Conservation (phyloP, 1,140 invertebrate genomes). For the Aethina tumida region DNA sequence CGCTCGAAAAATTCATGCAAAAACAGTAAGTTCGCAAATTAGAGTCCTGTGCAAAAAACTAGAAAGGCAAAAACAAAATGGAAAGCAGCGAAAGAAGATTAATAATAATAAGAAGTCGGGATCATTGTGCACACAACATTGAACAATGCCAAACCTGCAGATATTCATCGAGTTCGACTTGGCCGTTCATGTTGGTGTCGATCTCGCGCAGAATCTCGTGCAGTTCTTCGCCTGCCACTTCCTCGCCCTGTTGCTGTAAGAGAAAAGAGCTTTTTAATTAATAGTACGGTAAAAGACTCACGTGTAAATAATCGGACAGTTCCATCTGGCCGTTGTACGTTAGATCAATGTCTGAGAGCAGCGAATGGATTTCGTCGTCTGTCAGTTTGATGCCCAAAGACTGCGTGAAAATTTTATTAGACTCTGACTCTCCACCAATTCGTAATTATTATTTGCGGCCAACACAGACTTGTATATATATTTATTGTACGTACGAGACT, state of each 20-base stretch:
- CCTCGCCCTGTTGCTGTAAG: constrained; percentile 78
- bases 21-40: background rate
- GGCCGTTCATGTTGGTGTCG: constrained; percentile 98
- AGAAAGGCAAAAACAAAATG: background rate
- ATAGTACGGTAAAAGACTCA: constrained; percentile 36
- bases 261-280: constrained; percentile 29
- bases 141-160: constrained; percentile 67
- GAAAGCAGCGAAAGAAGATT: constrained; percentile 2
- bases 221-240: constrained; percentile 87
- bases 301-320: constrained; percentile 63
- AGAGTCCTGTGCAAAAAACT: background rate
- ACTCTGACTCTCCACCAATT: background rate
- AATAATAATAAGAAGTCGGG: no score
- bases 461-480: no score
- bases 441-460: constrained; percentile 3
- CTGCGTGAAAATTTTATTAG: constrained; percentile 33
- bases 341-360: constrained; percentile 56
- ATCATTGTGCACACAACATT: constrained; percentile 7
- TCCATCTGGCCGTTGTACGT: constrained; percentile 61
- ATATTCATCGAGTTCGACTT: constrained; percentile 98
- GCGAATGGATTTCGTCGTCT: constrained; percentile 51
- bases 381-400: constrained; percentile 50
- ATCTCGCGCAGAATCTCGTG: constrained; percentile 97
- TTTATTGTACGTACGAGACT: no score
- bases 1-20: constrained; percentile 2